These are phyloP conservation scores for Hippoglossus hippoglossus DNA, from an alignment of 2,797 vertebrate genomes.

Conservation along the genomic window DNA sequence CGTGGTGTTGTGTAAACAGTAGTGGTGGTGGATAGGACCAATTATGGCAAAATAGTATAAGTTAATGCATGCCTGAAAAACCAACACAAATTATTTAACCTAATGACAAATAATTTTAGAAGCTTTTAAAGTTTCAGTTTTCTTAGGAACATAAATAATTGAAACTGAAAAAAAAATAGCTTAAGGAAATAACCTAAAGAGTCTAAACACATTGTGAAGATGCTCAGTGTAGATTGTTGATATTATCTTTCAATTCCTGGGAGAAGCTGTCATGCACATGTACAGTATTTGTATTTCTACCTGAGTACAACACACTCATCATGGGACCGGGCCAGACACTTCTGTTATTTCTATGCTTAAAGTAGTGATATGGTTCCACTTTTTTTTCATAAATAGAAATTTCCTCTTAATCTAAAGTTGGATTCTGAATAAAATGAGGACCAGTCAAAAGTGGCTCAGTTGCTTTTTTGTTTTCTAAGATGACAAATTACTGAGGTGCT, in stretches of 20 bases:
- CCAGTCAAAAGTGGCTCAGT: constrained; percentile 8
- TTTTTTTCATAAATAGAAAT: constrained; percentile 56
- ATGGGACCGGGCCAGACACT: constrained; percentile 63
- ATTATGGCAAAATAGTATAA: constrained; percentile 22
- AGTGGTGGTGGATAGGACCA: constrained; percentile 7
- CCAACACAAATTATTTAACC: neutral
- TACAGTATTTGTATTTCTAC: constrained; percentile 29
- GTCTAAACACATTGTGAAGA: neutral
- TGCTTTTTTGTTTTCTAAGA: neutral
- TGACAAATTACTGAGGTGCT: neutral
- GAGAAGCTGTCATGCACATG: constrained; percentile 1
- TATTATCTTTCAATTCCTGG: neutral
- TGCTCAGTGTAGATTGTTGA: neutral
- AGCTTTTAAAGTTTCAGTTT: neutral
- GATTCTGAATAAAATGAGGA: constrained; percentile 48
- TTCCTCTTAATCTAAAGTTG: constrained; percentile 53
- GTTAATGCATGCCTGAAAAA: neutral
- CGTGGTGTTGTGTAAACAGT: neutral
- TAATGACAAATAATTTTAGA: constrained; percentile 11
- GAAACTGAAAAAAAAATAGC: neutral
- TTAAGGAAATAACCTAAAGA: neutral
- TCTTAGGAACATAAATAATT: neutral
- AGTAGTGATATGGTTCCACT: constrained; percentile 46
- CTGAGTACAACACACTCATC: constrained; percentile 33
- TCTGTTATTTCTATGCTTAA: constrained; percentile 49